Evolutionary conservation across 2,888 invertebrate genomes (phyloP).

Genomic region (Latheticus oryzae): DNA sequence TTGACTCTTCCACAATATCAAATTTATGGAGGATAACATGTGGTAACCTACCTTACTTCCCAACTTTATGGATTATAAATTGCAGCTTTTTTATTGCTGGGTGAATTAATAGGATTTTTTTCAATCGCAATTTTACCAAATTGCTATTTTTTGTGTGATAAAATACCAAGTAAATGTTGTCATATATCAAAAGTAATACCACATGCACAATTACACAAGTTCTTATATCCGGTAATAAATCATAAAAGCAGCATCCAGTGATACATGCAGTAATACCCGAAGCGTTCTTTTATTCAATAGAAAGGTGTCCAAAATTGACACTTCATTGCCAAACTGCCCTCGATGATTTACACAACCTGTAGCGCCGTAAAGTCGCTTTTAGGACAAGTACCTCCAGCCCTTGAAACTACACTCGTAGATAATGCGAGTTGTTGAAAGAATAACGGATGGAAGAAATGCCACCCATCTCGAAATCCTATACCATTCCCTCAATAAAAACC

Average conservation of each 20-base stretch:
- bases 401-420: constrained; percentile 24
- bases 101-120: too few species aligned
- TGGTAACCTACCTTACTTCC: too few species aligned
- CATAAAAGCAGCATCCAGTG: neutral
- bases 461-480: constrained; percentile 20
- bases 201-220: constrained; percentile 3
- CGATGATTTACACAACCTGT: constrained; percentile 13
- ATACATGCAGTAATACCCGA: neutral
- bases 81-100: too few species aligned
- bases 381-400: constrained; percentile 11
- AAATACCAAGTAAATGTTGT: too few species aligned
- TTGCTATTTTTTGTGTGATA: too few species aligned
- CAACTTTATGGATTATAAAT: too few species aligned
- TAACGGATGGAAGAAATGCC: constrained; percentile 26
- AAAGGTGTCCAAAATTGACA: neutral
- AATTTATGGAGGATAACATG: too few species aligned
- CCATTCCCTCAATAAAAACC: constrained; percentile 12
- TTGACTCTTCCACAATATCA: too few species aligned
- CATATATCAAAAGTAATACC: too few species aligned
- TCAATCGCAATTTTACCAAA: too few species aligned
- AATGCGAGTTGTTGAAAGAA: constrained; percentile 30
- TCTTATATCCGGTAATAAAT: neutral
- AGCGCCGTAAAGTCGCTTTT: constrained; percentile 15
- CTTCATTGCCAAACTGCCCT: neutral
- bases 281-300: neutral